Evolutionary conservation across 2,888 invertebrate species (phyloP).

Genomic region (Yponomeuta plumbellus): DNA sequence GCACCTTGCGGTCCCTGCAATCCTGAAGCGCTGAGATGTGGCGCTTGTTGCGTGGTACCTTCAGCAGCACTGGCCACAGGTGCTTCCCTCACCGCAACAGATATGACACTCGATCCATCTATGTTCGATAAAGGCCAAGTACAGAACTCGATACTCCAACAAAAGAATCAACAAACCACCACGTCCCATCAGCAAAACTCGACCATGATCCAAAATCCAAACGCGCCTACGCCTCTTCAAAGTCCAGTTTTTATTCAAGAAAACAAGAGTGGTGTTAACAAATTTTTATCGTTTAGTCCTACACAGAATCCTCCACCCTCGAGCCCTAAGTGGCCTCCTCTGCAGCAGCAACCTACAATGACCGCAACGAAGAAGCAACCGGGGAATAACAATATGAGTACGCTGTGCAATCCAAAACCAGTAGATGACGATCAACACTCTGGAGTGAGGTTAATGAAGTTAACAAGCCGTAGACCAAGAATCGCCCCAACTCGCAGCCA

Average conservation of each 20-base stretch:
- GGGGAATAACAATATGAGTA: background rate
- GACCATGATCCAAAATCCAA: background rate
- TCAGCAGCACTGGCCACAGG: background rate
- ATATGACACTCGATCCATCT: background rate
- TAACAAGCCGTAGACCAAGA: background rate
- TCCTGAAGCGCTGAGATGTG: constrained; percentile 19
- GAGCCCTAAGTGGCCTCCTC: background rate
- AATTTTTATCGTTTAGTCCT: background rate
- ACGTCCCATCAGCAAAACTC: background rate
- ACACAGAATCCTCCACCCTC: background rate
- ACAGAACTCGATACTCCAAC: background rate
- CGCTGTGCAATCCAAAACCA: background rate
- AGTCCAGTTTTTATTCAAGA: background rate
- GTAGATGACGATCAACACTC: background rate
- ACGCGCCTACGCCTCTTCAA: background rate
- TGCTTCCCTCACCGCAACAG: background rate
- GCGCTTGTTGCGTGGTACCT: constrained; percentile 12
- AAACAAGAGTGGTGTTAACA: background rate
- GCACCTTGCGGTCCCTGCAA: constrained; percentile 36
- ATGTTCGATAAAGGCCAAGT: background rate
- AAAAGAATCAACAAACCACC: background rate
- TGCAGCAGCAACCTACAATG: background rate
- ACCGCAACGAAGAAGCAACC: background rate
- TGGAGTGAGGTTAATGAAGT: background rate
- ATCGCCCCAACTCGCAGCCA: background rate